Conservation (phyloP, 2,113 vertebrate species). For the Stigmatopora nigra region DNA sequence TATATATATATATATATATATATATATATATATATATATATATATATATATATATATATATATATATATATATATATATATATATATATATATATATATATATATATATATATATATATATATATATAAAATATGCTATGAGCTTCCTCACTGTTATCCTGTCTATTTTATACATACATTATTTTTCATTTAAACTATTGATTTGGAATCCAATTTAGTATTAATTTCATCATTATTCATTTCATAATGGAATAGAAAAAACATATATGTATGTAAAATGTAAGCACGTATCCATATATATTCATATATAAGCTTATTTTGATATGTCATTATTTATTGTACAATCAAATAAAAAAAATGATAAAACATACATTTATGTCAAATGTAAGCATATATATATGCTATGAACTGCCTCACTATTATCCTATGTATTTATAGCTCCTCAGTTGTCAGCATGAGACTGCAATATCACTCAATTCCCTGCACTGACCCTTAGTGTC, state of each 20-base stretch:
- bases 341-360: background rate
- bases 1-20: too few relatives aligned
- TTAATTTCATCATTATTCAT: background rate
- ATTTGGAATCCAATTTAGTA: too few relatives aligned
- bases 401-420: conserved; percentile 28
- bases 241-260: background rate
- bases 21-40: too few relatives aligned
- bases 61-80: too few relatives aligned
- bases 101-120: too few relatives aligned
- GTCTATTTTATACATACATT: too few relatives aligned
- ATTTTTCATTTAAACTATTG: too few relatives aligned
- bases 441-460: conserved; percentile 26
- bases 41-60: too few relatives aligned
- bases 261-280: background rate
- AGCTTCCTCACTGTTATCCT: too few relatives aligned
- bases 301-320: background rate
- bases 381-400: background rate
- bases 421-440: conserved; percentile 28
- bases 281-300: background rate
- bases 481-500: background rate
- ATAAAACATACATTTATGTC: too few relatives aligned
- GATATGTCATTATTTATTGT: background rate
- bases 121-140: too few relatives aligned
- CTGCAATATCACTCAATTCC: conserved; percentile 13
- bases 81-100: too few relatives aligned